phyloP scores from a whole-genome alignment of 2,888 invertebrate species.

The Eutolmus rufibarbis region DNA sequence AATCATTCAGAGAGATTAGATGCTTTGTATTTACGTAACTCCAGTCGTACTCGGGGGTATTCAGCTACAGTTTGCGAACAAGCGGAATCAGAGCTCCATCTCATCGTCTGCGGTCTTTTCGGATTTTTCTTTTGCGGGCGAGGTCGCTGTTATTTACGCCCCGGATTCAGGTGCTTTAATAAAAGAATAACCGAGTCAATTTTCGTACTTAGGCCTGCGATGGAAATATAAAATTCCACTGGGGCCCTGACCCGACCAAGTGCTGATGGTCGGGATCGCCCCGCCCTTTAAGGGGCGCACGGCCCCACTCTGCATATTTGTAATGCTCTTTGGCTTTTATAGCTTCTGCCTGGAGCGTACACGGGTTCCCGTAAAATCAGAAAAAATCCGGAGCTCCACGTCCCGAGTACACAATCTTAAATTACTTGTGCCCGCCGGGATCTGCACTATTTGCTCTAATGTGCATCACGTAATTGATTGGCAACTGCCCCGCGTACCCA shows the following conservation, averaged over 20 bases:
- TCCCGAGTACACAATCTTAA: not conserved
- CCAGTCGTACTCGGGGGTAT: not conserved
- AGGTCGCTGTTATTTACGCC: not conserved
- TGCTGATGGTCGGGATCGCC: not conserved
- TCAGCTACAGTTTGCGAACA: not conserved
- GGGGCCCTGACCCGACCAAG: not conserved
- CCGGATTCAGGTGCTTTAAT: not conserved
- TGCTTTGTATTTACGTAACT: slow-evolving; percentile 13
- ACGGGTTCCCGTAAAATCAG: not conserved
- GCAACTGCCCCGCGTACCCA: not conserved
- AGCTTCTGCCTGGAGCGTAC: not conserved
- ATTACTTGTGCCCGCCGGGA: not conserved
- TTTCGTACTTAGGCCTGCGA: not conserved
- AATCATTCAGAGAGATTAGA: slow-evolving; percentile 40
- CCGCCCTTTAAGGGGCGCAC: not conserved
- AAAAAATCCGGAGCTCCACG: not conserved
- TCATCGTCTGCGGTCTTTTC: not conserved
- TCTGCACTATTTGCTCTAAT: not conserved
- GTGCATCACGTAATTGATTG: not conserved
- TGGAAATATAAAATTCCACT: not conserved
- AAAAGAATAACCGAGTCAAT: not conserved
- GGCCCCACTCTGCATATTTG: not conserved
- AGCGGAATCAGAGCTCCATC: not conserved
- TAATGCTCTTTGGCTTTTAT: not conserved
- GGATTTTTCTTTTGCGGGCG: not conserved